Evolutionary conservation across 2,113 vertebrate genomes (phyloP), one percentile per base, ranked within the genome.

Genomic region (Zeus faber): DNA sequence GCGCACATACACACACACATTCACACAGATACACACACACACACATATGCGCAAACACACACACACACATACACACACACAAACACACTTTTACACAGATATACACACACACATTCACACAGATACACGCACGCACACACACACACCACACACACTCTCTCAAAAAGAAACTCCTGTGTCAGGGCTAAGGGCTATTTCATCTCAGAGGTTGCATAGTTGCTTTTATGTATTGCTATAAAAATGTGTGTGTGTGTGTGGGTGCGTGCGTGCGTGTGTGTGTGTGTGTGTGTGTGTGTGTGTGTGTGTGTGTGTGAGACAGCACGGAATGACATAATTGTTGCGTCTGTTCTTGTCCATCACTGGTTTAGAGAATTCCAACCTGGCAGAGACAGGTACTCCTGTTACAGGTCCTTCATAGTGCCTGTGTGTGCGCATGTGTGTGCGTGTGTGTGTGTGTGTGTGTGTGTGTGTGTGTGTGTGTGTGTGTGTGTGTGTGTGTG

Each of bases 341-440:
- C 62, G 72, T 72, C 70, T 79, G 78, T 77, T 65, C 76, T 75
- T 67, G 67, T 79, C 77, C 50, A 16, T 80, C 54, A 68, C n/a
- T 60, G 68, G 66, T 72, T 67, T 37, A 53, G 67, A 47, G 49
- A 11, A 62, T 62, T 80, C 65, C 65, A 16, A 20, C 25, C 51
- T 49, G 40, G 65, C 69, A 65, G 26, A 67, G 58, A 67, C 57
- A 44, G 17, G 17, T 44, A 14, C 1, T 44, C 14, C 17, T 46
- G 23, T 57, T 22, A 20, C 39, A 55, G 39, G 14, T 44, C 17
- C 41, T 9, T 11, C 17, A 44, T 20, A 18, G 17, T 20, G n/a
- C 41, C 46, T 18, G 22, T 49, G 33, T 39, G 16, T n/a, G n/a
- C n/a, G n/a, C n/a, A n/a, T n/a, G n/a, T n/a, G n/a, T n/a, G n/a